Evolutionary conservation across 2,797 vertebrate genomes (phyloP).

Genomic region (Naso thynnoides): DNA sequence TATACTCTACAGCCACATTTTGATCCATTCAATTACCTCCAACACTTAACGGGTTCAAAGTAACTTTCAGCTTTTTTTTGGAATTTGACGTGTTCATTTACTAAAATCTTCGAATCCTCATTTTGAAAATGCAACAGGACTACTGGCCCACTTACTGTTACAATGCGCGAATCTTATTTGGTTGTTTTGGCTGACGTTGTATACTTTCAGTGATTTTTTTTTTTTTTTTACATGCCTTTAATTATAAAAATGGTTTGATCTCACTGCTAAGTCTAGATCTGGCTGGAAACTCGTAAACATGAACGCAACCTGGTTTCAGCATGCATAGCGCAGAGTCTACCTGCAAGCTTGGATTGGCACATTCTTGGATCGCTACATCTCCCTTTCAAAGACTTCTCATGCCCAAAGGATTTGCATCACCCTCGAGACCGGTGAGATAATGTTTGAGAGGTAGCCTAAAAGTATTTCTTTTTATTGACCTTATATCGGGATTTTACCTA

Average conservation of each 20-base stretch:
- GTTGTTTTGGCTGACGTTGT: not conserved
- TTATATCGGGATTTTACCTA: not conserved
- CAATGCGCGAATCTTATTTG: not conserved
- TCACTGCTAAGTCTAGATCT: conserved; percentile 42
- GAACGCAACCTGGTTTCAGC: conserved; percentile 58
- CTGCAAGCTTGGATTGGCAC: conserved; percentile 68
- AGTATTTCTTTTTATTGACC: not conserved
- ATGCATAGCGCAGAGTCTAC: conserved; percentile 57
- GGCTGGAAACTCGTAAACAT: conserved; percentile 57
- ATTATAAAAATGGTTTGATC: conserved; percentile 33
- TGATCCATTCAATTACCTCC: conserved; percentile 16
- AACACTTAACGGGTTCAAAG: not conserved
- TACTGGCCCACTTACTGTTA: not conserved
- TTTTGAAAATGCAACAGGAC: not conserved
- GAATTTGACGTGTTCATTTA: conserved; percentile 6
- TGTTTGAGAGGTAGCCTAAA: conserved; percentile 34
- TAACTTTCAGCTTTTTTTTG: not conserved
- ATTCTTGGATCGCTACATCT: conserved; percentile 37
- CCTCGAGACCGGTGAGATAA: conserved; percentile 36
- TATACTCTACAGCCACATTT: conserved; percentile 12
- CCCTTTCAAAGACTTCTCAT: conserved; percentile 31
- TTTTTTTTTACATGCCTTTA: conserved; percentile 23
- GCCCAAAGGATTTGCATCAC: conserved; percentile 37
- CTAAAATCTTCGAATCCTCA: not conserved
- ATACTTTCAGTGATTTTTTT: not conserved